Evolutionary conservation across 35 echinoderm and acorn worm genomes (phyloP), one percentile per base, ranked within the genome.

Genomic region (Patiria miniata): DNA sequence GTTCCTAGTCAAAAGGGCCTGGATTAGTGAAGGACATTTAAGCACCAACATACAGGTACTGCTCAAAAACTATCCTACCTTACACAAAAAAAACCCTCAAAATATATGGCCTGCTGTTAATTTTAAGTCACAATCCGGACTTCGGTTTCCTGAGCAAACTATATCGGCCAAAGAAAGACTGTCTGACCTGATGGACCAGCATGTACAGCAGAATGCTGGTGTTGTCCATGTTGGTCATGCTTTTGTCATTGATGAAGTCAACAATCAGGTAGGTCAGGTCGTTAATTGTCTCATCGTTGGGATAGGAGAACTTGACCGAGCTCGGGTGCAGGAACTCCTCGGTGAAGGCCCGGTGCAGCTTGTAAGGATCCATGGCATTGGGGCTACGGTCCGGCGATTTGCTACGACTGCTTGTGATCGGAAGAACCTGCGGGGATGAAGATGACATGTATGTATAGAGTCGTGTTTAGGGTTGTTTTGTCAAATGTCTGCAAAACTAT

Each of bases 241-340:
- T n/a, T n/a, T n/a, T 78, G 37, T 80, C 83, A 8, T 83, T 78
- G 37, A 99, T 69, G 39, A 79, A 87, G 39, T 88, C 93, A 3
- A 85, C 83, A n/a, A 99, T 87, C 38, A 99, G 77, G 68, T 92
- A 94, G 7, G 92, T 87, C 60, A 99, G 54, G 57, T 99, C 96
- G 52, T 84, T 91, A 39, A 99, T 91, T 19, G 89, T 89, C 51
- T 99, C 96, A 23, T 99, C 96, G 83, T 94, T 94, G 23, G 93
- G 93, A 60, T 99, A 99, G 61, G 84, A 85, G 83, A 99, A 99
- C 40, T 91, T 94, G 18, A 99, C 96, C n/a, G 88, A 83, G 76
- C 89, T 93, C 5, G 96, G 96, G 86, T 99, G 96, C 29, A 86
- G 81, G 78, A 86, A 99, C 78, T 99, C 96, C 18, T 77, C 79